Evolutionary conservation across 2,113 vertebrate genomes (phyloP).

Genomic region (Neogale vison): DNA sequence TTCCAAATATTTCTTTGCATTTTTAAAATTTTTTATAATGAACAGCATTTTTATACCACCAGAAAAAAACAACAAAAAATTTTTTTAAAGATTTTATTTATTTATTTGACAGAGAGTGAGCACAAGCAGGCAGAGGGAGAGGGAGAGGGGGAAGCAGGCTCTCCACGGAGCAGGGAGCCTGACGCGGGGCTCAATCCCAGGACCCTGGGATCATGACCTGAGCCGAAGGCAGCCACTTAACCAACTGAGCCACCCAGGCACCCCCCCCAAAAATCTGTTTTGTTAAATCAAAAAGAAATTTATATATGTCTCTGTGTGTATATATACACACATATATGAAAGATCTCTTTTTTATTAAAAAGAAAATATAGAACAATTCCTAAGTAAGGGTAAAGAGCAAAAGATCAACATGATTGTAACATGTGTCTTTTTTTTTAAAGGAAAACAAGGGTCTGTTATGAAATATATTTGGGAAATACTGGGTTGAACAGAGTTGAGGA

Average conservation of each 20-base stretch:
- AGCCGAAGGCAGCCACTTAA: too few relatives aligned
- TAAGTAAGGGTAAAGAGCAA: not conserved
- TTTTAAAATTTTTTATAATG: not conserved
- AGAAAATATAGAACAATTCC: not conserved
- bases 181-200: too few relatives aligned
- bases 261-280: not conserved
- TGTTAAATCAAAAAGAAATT: not conserved
- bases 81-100: too few relatives aligned
- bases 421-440: rapidly evolving
- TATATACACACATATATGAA: not conserved
- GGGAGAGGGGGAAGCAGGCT: too few relatives aligned
- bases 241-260: too few relatives aligned
- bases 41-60: not conserved
- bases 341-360: not conserved
- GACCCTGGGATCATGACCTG: too few relatives aligned
- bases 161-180: too few relatives aligned
- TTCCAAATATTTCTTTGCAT: not conserved
- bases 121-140: too few relatives aligned
- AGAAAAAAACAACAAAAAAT: not conserved
- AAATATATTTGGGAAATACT: not conserved
- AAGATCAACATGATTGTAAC: not conserved
- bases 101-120: too few relatives aligned
- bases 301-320: not conserved
- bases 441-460: too few relatives aligned
- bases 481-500: not conserved